phyloP scores from a whole-genome alignment of 2,113 vertebrate genomes.

The Marmota flaviventris region DNA sequence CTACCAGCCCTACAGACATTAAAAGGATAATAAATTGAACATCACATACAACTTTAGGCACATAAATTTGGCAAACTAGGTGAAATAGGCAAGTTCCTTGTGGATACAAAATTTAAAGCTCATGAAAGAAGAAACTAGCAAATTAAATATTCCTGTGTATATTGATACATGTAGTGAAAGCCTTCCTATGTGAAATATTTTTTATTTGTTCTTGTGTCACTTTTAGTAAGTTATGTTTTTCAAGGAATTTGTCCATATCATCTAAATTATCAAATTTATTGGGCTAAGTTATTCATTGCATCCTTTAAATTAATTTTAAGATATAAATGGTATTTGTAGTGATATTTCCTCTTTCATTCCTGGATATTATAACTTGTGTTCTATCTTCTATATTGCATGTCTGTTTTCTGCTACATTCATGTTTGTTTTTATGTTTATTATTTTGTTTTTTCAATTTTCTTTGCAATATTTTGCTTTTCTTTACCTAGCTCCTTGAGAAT shows the following conservation, averaged over 20 bases:
- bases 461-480: neutral
- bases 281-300: neutral
- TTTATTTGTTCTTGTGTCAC: neutral
- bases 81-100: neutral
- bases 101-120: neutral
- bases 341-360: neutral
- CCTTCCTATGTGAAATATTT: neutral
- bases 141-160: neutral
- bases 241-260: neutral
- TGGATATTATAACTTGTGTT: neutral
- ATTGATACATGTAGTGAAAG: neutral
- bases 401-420: neutral
- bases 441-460: neutral
- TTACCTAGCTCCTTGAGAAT: neutral
- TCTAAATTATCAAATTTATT: neutral
- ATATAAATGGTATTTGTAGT: neutral
- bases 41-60: neutral
- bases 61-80: neutral
- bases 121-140: neutral
- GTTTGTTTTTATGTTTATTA: neutral
- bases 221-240: neutral
- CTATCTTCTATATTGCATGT: neutral
- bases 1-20: neutral
- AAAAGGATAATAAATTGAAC: neutral
- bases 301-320: neutral